These are phyloP conservation scores for Bufotes viridis DNA, from an alignment of 2,797 vertebrate genomes.

Conservation along the genomic window DNA sequence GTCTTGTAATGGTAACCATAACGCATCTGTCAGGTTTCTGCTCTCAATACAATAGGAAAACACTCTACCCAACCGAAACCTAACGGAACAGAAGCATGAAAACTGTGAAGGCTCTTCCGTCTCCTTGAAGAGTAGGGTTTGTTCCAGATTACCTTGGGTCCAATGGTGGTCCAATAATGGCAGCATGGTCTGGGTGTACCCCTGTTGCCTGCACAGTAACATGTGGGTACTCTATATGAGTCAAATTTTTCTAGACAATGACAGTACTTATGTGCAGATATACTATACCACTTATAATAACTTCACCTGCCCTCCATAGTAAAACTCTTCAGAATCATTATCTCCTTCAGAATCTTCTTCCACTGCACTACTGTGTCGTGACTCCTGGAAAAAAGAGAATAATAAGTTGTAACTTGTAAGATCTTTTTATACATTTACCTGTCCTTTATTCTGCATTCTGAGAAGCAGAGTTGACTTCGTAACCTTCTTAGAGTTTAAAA, in stretches of 20 bases:
- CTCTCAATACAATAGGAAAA: too few relatives aligned
- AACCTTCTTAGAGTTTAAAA: not conserved
- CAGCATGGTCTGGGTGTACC: too few relatives aligned
- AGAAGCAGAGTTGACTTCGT: not conserved
- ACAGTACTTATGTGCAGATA: not conserved
- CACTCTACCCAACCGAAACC: too few relatives aligned
- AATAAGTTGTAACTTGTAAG: not conserved
- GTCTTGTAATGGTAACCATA: too few relatives aligned
- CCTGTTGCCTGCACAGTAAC: too few relatives aligned
- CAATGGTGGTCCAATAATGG: too few relatives aligned
- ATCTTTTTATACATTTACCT: not conserved
- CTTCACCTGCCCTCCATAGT: constrained; percentile 88
- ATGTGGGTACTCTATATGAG: too few relatives aligned
- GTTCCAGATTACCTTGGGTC: too few relatives aligned
- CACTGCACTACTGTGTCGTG: constrained; percentile 79
- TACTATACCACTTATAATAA: not conserved
- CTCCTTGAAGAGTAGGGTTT: too few relatives aligned
- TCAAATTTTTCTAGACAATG: not conserved
- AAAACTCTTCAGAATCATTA: constrained; percentile 91
- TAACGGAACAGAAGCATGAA: too few relatives aligned
- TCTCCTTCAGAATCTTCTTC: constrained; percentile 92
- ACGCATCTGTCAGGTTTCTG: too few relatives aligned
- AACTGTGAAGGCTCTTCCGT: too few relatives aligned
- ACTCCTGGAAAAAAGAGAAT: constrained; percentile 70
- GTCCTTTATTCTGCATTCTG: not conserved